A percentile compares a stretch with the other conserved stretches of the same genome.
phyloP scores from a whole-genome alignment of 2,888 invertebrate species.

The Lycaena phlaeas region DNA sequence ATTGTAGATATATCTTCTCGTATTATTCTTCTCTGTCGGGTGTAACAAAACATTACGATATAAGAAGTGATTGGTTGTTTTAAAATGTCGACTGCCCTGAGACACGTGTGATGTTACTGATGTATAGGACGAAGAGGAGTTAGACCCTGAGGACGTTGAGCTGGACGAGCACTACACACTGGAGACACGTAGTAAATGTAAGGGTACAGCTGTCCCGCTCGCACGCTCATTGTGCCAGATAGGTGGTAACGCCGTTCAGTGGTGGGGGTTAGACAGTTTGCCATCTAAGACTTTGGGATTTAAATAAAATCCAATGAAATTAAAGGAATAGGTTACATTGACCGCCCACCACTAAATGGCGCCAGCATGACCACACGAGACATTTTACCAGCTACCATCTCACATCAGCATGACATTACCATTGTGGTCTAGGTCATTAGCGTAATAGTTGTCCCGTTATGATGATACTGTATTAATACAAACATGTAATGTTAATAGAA shows the following conservation, averaged over 20 bases:
- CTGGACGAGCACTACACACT: slow-evolving; percentile 89
- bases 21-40: too few species aligned
- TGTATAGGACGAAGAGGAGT: slow-evolving; percentile 84
- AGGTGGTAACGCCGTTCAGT: neutral
- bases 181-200: slow-evolving; percentile 93
- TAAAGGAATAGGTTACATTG: too few species aligned
- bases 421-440: neutral
- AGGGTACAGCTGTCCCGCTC: slow-evolving; percentile 37
- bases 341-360: neutral
- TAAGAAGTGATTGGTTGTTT: too few species aligned
- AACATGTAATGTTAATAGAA: too few species aligned
- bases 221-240: slow-evolving; percentile 3
- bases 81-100: too few species aligned
- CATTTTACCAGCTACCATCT: neutral
- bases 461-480: neutral
- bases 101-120: slow-evolving; percentile 2
- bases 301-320: too few species aligned
- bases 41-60: too few species aligned
- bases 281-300: too few species aligned
- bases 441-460: neutral
- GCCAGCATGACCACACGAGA: neutral
- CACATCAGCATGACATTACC: neutral
- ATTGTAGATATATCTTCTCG: too few species aligned
- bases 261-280: neutral
- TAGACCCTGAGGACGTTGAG: slow-evolving; percentile 91